Conservation (phyloP, 2,888 invertebrate species). For the Idaea straminata region DNA sequence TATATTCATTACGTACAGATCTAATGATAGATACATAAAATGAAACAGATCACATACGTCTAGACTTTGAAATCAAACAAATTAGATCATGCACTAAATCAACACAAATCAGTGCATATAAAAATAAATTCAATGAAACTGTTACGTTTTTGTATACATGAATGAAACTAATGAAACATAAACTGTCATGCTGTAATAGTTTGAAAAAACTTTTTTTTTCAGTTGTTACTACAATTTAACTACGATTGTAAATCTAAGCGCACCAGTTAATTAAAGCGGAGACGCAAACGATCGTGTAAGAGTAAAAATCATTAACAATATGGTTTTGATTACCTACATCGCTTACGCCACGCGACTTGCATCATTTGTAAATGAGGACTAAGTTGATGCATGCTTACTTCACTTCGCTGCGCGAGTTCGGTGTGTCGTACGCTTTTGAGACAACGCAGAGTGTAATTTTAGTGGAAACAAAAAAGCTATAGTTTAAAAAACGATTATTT, state of each 20-base stretch:
- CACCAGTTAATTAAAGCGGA: too few species aligned
- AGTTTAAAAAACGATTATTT: too few species aligned
- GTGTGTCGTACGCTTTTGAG: neutral
- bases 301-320: too few species aligned
- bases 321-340: too few species aligned
- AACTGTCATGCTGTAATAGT: neutral
- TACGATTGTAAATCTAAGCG: too few species aligned
- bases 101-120: neutral
- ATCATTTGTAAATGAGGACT: too few species aligned
- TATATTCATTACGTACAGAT: too few species aligned
- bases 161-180: neutral
- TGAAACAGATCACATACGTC: neutral
- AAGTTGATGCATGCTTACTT: too few species aligned
- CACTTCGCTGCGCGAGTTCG: constrained; percentile 6
- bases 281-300: too few species aligned
- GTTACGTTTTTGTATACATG: neutral
- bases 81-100: neutral
- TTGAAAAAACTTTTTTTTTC: neutral
- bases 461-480: too few species aligned
- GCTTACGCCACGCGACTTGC: too few species aligned
- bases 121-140: neutral
- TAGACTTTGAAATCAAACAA: neutral
- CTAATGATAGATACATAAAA: neutral
- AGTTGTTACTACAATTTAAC: neutral
- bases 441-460: too few species aligned